Conservation (phyloP, 2,113 vertebrate species). For the Prunella fulvescens region DNA sequence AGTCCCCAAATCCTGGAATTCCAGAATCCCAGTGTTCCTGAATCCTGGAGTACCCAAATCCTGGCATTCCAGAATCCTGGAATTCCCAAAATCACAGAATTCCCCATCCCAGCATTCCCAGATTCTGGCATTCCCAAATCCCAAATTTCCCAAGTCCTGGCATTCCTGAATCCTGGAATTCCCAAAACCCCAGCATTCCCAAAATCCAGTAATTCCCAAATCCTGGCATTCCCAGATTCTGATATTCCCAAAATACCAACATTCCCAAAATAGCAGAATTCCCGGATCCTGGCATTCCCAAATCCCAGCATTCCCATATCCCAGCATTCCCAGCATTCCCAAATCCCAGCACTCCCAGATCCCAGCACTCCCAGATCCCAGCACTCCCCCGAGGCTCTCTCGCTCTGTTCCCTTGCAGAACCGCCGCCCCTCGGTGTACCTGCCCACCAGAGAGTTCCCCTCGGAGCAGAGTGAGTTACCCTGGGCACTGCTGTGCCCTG, state of each 20-base stretch:
- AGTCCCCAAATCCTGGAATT: too few species aligned
- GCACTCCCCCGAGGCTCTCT: background rate
- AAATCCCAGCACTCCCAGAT: fast-evolving
- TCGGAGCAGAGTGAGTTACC: background rate
- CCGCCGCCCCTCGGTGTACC: background rate
- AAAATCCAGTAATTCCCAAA: too few species aligned
- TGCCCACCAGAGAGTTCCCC: background rate
- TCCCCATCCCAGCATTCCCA: background rate
- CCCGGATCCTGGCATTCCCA: too few species aligned
- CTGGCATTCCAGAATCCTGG: background rate
- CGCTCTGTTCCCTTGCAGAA: background rate
- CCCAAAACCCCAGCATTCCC: background rate
- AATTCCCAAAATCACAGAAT: background rate
- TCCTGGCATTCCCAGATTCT: fast-evolving
- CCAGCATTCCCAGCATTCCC: fast-evolving
- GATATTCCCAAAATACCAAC: too few species aligned
- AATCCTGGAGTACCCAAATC: background rate
- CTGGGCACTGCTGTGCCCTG: too few species aligned
- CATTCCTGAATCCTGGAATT: too few species aligned
- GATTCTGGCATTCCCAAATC: too few species aligned
- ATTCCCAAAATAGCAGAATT: background rate
- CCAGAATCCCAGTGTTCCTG: too few species aligned
- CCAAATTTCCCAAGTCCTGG: background rate
- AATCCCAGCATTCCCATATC: background rate
- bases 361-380: background rate